Conservation (phyloP, 2,888 invertebrate genomes). For the Brenthis daphne region DNA sequence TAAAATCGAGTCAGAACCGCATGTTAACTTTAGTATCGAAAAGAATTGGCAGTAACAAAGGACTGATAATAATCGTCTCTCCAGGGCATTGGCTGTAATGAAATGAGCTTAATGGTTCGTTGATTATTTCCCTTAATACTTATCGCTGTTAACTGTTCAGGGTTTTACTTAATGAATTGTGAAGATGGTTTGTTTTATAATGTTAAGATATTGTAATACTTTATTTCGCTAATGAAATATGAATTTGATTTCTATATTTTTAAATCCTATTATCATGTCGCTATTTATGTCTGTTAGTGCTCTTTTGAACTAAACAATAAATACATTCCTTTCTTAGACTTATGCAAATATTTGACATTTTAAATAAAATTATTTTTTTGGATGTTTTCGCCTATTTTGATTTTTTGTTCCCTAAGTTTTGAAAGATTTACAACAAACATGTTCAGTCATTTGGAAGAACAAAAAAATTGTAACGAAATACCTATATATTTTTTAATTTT, state of each 20-base stretch:
- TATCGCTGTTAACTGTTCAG: slow-evolving; percentile 24
- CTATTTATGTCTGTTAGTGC: too few relatives aligned
- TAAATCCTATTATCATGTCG: too few relatives aligned
- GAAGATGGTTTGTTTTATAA: slow-evolving; percentile 14
- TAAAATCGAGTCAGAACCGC: slow-evolving; percentile 2
- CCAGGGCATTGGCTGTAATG: slow-evolving; percentile 45
- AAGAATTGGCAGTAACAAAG: slow-evolving; percentile 34
- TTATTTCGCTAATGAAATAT: slow-evolving; percentile 2
- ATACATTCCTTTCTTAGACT: too few relatives aligned
- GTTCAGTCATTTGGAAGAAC: too few relatives aligned
- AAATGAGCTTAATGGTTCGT: slow-evolving; percentile 64
- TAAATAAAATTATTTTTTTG: too few relatives aligned
- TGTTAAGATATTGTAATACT: neutral
- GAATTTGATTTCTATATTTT: neutral
- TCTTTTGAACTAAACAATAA: too few relatives aligned
- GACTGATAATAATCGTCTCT: slow-evolving; percentile 36
- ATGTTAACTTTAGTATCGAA: slow-evolving; percentile 21
- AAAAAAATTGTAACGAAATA: too few relatives aligned
- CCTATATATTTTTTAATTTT: too few relatives aligned
- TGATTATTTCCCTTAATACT: slow-evolving; percentile 49
- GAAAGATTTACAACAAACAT: too few relatives aligned
- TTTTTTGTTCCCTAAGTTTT: too few relatives aligned
- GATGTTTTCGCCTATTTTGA: too few relatives aligned
- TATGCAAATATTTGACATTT: too few relatives aligned
- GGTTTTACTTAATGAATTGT: slow-evolving; percentile 29